Evolutionary conservation across 2,888 invertebrate genomes (phyloP).

Genomic region (Drosophila recens): DNA sequence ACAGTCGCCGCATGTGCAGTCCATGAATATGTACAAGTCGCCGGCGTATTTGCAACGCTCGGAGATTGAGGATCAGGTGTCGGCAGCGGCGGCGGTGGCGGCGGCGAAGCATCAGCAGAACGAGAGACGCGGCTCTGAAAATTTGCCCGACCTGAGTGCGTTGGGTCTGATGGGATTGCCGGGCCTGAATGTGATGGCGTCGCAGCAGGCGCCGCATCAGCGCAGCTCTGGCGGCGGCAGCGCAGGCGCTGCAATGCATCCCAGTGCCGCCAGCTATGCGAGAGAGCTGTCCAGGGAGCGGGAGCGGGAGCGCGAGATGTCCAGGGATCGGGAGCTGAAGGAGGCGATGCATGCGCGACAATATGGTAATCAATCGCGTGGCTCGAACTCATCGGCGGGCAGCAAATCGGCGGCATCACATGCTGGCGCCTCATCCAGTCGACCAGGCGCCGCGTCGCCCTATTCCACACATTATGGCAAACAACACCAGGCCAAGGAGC

Average conservation of each 20-base stretch:
- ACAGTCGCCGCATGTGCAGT: constrained; percentile 82
- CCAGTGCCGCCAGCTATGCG: constrained; percentile 74
- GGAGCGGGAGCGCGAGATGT: constrained; percentile 71
- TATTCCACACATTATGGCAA: constrained; percentile 74
- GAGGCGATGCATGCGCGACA: constrained; percentile 81
- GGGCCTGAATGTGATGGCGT: constrained; percentile 83
- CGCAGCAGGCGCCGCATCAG: constrained; percentile 58
- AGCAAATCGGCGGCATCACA: constrained; percentile 51
- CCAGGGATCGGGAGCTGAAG: constrained; percentile 73
- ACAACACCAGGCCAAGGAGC: constrained; percentile 77
- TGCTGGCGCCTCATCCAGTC: constrained; percentile 42
- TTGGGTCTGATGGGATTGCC: constrained; percentile 83
- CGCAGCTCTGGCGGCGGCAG: constrained; percentile 40
- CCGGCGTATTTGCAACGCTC: constrained; percentile 84
- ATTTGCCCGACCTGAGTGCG: constrained; percentile 82
- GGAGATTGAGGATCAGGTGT: constrained; percentile 83
- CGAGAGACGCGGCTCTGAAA: constrained; percentile 76
- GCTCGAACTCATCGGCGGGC: constrained; percentile 62
- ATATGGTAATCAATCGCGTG: constrained; percentile 82
- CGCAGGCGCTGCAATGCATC: constrained; percentile 67
- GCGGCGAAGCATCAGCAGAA: constrained; percentile 78
- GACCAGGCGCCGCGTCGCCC: constrained; percentile 75
- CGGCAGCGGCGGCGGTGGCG: constrained; percentile 78
- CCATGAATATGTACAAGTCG: constrained; percentile 84
- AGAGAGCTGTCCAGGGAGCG: constrained; percentile 65